Percentiles rank a stretch among this genome's conserved stretches.
These are phyloP conservation scores for Leptinotarsa texana DNA, from an alignment of 1,140 invertebrate species.

Conservation along the genomic window DNA sequence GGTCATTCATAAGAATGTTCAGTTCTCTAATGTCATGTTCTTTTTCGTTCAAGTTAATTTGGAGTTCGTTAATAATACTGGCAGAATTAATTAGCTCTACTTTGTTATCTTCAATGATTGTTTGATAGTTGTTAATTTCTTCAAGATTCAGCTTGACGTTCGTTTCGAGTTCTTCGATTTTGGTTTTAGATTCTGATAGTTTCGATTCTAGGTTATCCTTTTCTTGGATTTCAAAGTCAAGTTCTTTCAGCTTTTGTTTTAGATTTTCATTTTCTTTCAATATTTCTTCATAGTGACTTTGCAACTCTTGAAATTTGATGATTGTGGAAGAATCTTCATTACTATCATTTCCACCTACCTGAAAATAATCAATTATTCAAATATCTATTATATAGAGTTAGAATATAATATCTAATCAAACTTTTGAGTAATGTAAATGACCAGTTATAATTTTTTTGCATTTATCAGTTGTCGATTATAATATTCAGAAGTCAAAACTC, in stretches of 20 bases:
- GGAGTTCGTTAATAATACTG: constrained; percentile 40
- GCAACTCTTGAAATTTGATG: constrained; percentile 31
- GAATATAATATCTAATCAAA: too few relatives aligned
- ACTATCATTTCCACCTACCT: constrained; percentile 7
- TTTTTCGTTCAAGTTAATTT: constrained; percentile 39
- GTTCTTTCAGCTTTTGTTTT: constrained; percentile 58
- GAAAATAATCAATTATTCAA: constrained; percentile 10
- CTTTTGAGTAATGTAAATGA: too few relatives aligned
- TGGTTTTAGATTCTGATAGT: constrained; percentile 45
- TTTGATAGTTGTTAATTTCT: constrained; percentile 56
- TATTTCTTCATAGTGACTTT: constrained; percentile 41
- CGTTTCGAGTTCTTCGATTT: constrained; percentile 56
- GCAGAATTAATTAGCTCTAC: constrained; percentile 48
- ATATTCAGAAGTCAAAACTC: too few relatives aligned
- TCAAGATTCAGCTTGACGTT: constrained; percentile 50
- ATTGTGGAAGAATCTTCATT: neutral
- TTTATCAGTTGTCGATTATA: too few relatives aligned
- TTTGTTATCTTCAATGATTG: constrained; percentile 55
- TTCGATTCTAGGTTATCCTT: constrained; percentile 56
- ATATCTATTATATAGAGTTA: too few relatives aligned
- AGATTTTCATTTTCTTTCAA: constrained; percentile 46
- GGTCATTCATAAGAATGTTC: constrained; percentile 42
- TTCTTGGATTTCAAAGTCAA: constrained; percentile 58
- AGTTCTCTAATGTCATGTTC: constrained; percentile 43
- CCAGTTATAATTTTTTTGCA: too few relatives aligned